Percentiles rank a stretch among this genome's conserved stretches.
phyloP scores from a whole-genome alignment of 2,113 vertebrate genomes.

The Phocoena sinus region DNA sequence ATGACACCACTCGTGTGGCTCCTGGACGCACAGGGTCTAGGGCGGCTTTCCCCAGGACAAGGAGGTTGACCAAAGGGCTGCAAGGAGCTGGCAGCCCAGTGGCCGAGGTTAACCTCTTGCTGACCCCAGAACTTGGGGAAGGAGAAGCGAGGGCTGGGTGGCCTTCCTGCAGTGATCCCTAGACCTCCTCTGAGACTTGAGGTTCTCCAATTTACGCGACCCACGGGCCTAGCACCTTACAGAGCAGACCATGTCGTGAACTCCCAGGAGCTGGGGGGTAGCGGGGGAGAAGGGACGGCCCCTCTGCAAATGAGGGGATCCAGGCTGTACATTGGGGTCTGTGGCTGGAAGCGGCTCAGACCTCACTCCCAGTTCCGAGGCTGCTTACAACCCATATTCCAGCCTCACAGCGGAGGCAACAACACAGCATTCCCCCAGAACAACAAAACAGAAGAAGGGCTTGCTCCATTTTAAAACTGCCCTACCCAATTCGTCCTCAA shows the following conservation, averaged over 20 bases:
- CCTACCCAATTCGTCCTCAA: background rate
- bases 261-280: background rate
- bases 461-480: background rate
- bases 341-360: background rate
- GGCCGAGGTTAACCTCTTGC: background rate
- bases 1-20: accelerated
- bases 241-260: background rate
- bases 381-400: background rate
- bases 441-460: background rate
- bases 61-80: too few relatives aligned
- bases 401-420: background rate
- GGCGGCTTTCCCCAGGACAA: background rate
- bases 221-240: background rate
- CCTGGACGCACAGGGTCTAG: background rate
- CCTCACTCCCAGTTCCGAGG: background rate
- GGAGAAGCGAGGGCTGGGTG: background rate
- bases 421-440: background rate
- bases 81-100: background rate
- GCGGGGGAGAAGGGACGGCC: accelerated
- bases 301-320: background rate
- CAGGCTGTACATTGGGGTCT: background rate
- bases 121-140: background rate
- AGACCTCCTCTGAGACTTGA: background rate
- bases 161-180: background rate
- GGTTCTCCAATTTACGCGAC: background rate